Conservation (phyloP, 2,113 vertebrate genomes). For the Oxyruncus cristatus region DNA sequence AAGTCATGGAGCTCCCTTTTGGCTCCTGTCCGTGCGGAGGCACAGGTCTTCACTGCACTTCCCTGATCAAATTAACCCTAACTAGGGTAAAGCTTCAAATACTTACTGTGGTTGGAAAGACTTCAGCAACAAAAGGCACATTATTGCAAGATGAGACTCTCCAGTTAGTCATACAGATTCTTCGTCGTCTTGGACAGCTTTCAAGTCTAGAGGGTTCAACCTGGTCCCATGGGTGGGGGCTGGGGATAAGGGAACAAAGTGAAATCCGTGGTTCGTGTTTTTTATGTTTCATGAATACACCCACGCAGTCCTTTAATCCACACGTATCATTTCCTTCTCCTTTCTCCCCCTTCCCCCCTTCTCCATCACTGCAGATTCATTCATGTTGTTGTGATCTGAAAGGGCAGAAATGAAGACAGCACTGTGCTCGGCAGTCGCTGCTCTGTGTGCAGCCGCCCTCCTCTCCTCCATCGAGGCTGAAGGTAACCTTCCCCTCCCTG, state of each 20-base stretch:
- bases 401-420: conserved; percentile 84
- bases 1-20: conserved; percentile 60
- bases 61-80: conserved; percentile 17
- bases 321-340: conserved; percentile 44
- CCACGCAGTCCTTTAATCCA: conserved; percentile 27
- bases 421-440: conserved; percentile 76
- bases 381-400: conserved; percentile 84
- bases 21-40: background rate
- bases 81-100: background rate
- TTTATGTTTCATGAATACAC: conserved; percentile 34
- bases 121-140: conserved; percentile 52
- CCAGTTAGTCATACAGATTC: conserved; percentile 29
- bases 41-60: background rate
- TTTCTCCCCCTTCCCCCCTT: background rate
- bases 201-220: conserved; percentile 42
- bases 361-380: conserved; percentile 76
- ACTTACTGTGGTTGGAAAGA: conserved; percentile 7
- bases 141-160: background rate
- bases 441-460: conserved; percentile 78
- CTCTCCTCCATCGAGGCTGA: conserved; percentile 84
- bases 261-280: background rate
- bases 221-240: conserved; percentile 27
- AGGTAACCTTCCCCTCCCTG: conserved; percentile 80
- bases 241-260: conserved; percentile 35
- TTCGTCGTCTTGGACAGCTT: background rate